Base-by-base conservation (phyloP, 2,113 vertebrate species). In the Sapajus apella region DNA sequence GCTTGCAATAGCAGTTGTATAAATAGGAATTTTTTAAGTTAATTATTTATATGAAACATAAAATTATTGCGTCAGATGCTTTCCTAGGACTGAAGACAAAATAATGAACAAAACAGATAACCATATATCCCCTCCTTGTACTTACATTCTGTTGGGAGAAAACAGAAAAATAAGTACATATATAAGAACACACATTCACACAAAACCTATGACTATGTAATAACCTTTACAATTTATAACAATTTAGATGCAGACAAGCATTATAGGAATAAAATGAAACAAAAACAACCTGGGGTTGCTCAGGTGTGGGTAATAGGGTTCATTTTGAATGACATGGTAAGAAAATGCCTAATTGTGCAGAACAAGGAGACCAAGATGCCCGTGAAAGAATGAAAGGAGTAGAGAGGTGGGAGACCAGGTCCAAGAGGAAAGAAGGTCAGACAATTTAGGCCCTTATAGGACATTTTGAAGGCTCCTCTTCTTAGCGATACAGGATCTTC, bases 401-500 rank as follows among this genome's bases (percentile, higher is more conserved):
- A 25, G 17, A 61, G 8, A 43, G 1, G 8, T 8, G n/a, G 9
- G 17, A 8, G 10, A 21, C 2, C 5, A 47, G 7, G 14, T 83
- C 13, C 35, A 2, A 55, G 43, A 47, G 1, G 18, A 72, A 40
- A 86, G 21, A 11, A 23, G 0, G 0, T 1, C 25, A 55, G 12
- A 16, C 3, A 0, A 18, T 2, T 2, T 21, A 58, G 6, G 16
- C 73, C 1, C 9, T 52, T 27, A 0, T 10, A 3, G 1, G 25
- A 40, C 7, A 66, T 32, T 91, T 45, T 40, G 37, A 66, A 21
- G 16, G 0, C 1, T 77, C 5, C 1, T 17, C 6, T 52, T 83
- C 16, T n/a, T 20, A 45, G 23, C 45, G 35, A 50, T 52, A 27
- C 1, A 80, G 58, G 14, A 56, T 12, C 6, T 76, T 68, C 14